A percentile compares a stretch with the other conserved stretches of the same genome.
Conservation (phyloP, 2,888 invertebrate genomes). For the Amiota minor region DNA sequence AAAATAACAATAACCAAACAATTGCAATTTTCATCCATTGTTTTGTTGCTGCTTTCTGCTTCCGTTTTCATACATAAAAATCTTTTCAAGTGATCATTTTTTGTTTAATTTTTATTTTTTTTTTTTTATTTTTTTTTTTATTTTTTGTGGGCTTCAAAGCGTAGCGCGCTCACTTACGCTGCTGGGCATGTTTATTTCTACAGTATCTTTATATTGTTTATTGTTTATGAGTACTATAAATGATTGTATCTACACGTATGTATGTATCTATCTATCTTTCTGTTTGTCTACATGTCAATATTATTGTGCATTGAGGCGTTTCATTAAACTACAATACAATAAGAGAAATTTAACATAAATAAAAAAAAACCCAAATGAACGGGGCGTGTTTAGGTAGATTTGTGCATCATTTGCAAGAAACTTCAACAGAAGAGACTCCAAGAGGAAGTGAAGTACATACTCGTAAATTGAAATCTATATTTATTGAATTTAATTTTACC, state of each 20-base stretch:
- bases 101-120: not conserved
- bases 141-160: not conserved
- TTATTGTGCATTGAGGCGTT: constrained; percentile 64
- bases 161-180: not conserved
- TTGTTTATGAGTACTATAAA: too few relatives aligned
- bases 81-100: not conserved
- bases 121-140: not conserved
- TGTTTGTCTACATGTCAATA: constrained; percentile 42
- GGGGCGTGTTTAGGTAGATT: constrained; percentile 62
- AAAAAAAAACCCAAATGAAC: not conserved
- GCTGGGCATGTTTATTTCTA: too few relatives aligned
- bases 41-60: too few relatives aligned
- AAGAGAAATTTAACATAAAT: constrained; percentile 18
- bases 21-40: too few relatives aligned
- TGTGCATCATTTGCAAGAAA: constrained; percentile 28
- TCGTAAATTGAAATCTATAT: too few relatives aligned
- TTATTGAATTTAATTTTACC: too few relatives aligned
- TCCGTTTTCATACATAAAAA: not conserved
- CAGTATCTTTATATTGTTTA: too few relatives aligned
- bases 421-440: not conserved
- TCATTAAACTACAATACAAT: constrained; percentile 40
- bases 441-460: not conserved
- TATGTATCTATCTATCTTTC: constrained; percentile 54
- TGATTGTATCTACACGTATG: constrained; percentile 35
- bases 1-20: too few relatives aligned